These are phyloP conservation scores for Dioctria rufipes DNA, from an alignment of 2,888 invertebrate genomes.

Conservation along the genomic window DNA sequence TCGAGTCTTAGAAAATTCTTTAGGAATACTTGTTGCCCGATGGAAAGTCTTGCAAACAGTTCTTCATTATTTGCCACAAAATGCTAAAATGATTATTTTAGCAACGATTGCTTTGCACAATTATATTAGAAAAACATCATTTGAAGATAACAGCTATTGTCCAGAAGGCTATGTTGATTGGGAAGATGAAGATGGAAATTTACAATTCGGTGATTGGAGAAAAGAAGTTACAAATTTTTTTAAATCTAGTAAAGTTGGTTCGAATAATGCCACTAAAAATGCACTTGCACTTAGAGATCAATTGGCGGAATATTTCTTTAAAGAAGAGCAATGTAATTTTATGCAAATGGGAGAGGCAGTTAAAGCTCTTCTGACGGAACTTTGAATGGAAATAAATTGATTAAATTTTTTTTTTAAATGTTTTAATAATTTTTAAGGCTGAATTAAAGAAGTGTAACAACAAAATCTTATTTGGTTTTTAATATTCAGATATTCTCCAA, in stretches of 20 bases:
- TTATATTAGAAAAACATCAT: background rate
- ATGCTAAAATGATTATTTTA: background rate
- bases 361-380: no score
- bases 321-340: background rate
- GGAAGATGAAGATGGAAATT: background rate
- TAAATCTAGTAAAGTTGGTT: background rate
- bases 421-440: no score
- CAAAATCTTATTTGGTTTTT: no score
- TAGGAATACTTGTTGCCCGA: background rate
- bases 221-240: background rate
- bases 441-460: no score
- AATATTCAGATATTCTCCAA: no score
- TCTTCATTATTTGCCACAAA: background rate
- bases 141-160: background rate
- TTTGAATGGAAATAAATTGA: no score
- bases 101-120: slow-evolving; percentile 11
- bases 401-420: no score
- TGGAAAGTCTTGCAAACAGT: background rate
- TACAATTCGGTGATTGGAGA: background rate
- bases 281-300: background rate
- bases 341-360: no score
- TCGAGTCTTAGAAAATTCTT: background rate
- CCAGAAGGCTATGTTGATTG: background rate
- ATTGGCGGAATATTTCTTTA: background rate
- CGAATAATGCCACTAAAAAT: background rate